Conservation (phyloP, 92 coral and sea anemone species). For the Montipora capitata region DNA sequence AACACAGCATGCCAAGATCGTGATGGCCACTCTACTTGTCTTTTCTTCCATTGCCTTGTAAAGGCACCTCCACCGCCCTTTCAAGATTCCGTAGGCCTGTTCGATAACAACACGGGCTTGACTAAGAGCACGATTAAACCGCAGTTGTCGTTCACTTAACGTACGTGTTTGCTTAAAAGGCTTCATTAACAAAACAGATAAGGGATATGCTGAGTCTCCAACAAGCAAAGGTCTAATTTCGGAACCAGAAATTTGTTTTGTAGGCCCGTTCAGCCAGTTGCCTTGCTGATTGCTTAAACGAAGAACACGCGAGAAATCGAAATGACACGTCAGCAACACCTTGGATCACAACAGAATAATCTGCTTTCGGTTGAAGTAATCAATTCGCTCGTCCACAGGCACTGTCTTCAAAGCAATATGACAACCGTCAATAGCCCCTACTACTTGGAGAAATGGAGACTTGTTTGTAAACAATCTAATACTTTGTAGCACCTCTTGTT, state of each 20-base stretch:
- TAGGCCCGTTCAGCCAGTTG: slow-evolving; percentile 58
- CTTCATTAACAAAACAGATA: slow-evolving; percentile 59
- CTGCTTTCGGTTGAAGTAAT: slow-evolving; percentile 69
- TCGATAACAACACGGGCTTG: slow-evolving; percentile 60
- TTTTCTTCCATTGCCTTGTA: slow-evolving; percentile 52
- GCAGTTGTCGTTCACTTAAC: slow-evolving; percentile 58
- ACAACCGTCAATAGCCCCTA: slow-evolving; percentile 28
- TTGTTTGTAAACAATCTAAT: slow-evolving; percentile 55
- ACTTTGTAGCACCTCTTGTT: slow-evolving; percentile 51
- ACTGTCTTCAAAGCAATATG: slow-evolving; percentile 61
- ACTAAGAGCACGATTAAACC: slow-evolving; percentile 58
- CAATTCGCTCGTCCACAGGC: slow-evolving; percentile 55
- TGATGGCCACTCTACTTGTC: slow-evolving; percentile 57
- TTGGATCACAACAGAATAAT: slow-evolving; percentile 57
- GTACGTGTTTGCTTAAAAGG: slow-evolving; percentile 64
- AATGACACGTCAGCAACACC: slow-evolving; percentile 64
- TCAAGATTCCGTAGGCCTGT: slow-evolving; percentile 63
- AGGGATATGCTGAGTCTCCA: slow-evolving; percentile 23
- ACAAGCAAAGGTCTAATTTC: slow-evolving; percentile 54
- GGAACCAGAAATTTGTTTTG: slow-evolving; percentile 31
- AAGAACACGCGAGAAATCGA: slow-evolving; percentile 58
- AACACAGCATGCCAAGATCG: slow-evolving; percentile 61
- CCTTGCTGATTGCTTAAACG: slow-evolving; percentile 60
- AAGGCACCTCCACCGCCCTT: slow-evolving; percentile 67
- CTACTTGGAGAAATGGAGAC: slow-evolving; percentile 50